Conservation (phyloP, 2,797 vertebrate species). For the Gallinago nigripennis region DNA sequence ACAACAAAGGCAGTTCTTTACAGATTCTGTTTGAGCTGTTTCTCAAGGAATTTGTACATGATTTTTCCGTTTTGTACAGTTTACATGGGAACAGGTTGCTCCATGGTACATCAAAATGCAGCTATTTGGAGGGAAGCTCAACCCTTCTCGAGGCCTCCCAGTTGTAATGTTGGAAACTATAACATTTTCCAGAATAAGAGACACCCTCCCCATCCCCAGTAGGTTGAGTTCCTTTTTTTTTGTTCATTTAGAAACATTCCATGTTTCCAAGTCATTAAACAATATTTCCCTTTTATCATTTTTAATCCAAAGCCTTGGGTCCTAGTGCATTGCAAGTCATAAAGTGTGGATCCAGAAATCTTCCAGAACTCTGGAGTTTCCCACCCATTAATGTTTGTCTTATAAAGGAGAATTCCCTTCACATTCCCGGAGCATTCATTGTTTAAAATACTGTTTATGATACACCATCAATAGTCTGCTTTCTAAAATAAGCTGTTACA, state of each 20-base stretch:
- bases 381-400: not conserved
- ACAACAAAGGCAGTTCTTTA: not conserved
- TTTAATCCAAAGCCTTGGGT: not conserved
- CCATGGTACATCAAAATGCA: not conserved
- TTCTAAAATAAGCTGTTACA: not conserved
- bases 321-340: not conserved
- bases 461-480: not conserved
- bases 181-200: not conserved
- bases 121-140: not conserved
- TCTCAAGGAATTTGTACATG: not conserved
- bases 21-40: not conserved
- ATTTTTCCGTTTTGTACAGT: not conserved
- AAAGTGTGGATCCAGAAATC: not conserved
- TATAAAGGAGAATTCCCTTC: not conserved
- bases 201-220: not conserved
- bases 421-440: not conserved
- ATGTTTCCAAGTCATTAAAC: not conserved
- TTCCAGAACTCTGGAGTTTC: not conserved
- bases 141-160: not conserved
- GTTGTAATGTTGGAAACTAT: not conserved
- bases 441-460: not conserved
- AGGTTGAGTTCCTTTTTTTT: not conserved
- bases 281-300: not conserved
- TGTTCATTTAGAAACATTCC: not conserved
- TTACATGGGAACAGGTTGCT: not conserved